Conservation (phyloP, 2,113 vertebrate genomes). For the Rallus limicola region DNA sequence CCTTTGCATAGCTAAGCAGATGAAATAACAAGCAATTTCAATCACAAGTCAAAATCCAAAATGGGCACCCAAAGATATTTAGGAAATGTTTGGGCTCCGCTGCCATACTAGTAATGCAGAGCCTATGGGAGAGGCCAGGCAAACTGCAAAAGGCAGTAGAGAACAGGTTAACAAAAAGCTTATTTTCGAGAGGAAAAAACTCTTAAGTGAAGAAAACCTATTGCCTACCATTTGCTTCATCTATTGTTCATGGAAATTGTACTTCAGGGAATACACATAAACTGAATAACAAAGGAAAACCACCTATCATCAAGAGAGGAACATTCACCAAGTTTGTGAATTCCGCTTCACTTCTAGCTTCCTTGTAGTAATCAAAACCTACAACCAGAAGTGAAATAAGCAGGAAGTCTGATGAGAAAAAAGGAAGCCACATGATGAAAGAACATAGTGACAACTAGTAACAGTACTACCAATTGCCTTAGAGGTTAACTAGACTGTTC, state of each 20-base stretch:
- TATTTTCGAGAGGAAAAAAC: neutral
- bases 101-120: neutral
- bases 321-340: neutral
- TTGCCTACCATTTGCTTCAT: neutral
- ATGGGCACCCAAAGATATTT: neutral
- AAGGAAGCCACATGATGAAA: conserved; percentile 48
- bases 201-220: neutral
- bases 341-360: neutral
- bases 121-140: neutral
- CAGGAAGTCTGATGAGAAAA: conserved; percentile 50
- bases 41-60: neutral
- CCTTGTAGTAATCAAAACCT: conserved; percentile 10
- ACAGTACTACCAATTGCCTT: neutral
- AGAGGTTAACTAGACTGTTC: neutral
- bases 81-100: neutral
- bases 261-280: conserved; percentile 19
- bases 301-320: neutral
- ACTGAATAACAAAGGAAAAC: neutral
- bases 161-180: neutral
- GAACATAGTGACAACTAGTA: neutral
- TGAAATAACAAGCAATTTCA: neutral
- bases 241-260: conserved; percentile 44
- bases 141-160: neutral
- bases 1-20: neutral
- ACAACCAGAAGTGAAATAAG: conserved; percentile 30